Evolutionary conservation across 2,797 vertebrate genomes (phyloP).

Genomic region (Paratrypauchen microcephalus): DNA sequence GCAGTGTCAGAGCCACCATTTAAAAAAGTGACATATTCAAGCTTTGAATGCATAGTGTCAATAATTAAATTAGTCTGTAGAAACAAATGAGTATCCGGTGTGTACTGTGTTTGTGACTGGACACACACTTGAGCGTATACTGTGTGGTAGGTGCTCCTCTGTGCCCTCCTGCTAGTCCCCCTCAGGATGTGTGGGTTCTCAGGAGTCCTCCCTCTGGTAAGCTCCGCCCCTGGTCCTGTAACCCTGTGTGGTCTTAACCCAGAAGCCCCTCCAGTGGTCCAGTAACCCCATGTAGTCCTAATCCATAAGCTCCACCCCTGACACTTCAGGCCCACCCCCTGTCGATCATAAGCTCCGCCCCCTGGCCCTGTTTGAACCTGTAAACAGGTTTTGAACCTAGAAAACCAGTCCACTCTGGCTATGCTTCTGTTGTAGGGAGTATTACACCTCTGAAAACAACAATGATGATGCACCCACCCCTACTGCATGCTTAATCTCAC

Average conservation of each 20-base stretch:
- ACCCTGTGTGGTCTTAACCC: too few species aligned
- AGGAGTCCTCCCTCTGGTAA: slow-evolving; percentile 74
- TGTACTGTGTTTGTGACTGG: neutral
- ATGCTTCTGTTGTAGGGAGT: too few species aligned
- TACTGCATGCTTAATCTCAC: neutral
- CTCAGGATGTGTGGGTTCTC: slow-evolving; percentile 78
- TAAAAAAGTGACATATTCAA: neutral
- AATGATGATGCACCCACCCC: neutral
- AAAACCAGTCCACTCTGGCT: too few species aligned
- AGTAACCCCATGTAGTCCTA: neutral
- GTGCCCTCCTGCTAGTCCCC: slow-evolving; percentile 64
- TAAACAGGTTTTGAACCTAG: slow-evolving; percentile 14
- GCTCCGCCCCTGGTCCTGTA: slow-evolving; percentile 32
- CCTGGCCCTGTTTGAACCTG: slow-evolving; percentile 26
- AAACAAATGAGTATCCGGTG: too few species aligned
- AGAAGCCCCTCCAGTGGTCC: neutral
- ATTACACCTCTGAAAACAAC: neutral
- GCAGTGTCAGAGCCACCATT: neutral
- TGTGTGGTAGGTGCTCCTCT: slow-evolving; percentile 69
- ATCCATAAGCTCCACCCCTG: too few species aligned
- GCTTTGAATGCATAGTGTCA: neutral
- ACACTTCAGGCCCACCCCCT: neutral
- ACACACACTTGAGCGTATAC: slow-evolving; percentile 29
- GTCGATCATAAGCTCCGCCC: neutral
- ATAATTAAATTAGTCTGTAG: neutral